Conservation (phyloP, 2,113 vertebrate genomes). For the Xyliphius kryptos region DNA sequence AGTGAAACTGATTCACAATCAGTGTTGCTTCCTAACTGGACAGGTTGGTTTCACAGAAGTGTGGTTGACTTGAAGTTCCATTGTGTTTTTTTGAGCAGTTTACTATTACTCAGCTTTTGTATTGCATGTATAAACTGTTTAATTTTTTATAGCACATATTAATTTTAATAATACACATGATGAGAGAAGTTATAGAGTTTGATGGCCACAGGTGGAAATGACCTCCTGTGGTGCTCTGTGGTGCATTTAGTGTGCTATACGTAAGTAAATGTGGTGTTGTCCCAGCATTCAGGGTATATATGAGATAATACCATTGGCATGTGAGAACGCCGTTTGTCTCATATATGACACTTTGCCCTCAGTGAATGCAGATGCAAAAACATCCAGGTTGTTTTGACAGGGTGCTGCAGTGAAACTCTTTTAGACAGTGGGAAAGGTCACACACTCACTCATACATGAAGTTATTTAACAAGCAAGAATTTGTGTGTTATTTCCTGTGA, state of each 20-base stretch:
- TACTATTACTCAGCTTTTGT: no score
- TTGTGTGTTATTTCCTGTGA: conserved; percentile 20
- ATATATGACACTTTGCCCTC: conserved; percentile 45
- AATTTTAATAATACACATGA: conserved; percentile 4
- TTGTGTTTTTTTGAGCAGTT: no score
- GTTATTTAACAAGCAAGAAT: conserved; percentile 27
- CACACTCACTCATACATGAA: conserved; percentile 19
- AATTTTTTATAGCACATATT: no score
- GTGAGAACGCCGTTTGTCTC: conserved; percentile 49
- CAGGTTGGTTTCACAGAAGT: no score
- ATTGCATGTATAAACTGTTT: no score
- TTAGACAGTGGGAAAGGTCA: conserved; percentile 27
- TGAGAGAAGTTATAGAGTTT: not conserved
- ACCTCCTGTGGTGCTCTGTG: no score
- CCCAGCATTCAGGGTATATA: conserved; percentile 7
- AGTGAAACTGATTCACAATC: no score
- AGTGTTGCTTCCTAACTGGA: no score
- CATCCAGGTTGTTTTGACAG: not conserved
- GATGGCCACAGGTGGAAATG: no score
- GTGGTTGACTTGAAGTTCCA: no score
- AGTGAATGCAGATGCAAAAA: conserved; percentile 25
- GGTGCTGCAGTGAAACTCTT: conserved; percentile 20
- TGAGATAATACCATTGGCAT: conserved; percentile 42
- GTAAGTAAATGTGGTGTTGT: not conserved
- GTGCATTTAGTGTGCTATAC: no score